Conservation (phyloP, 2,113 vertebrate species). For the Kryptolebias marmoratus region DNA sequence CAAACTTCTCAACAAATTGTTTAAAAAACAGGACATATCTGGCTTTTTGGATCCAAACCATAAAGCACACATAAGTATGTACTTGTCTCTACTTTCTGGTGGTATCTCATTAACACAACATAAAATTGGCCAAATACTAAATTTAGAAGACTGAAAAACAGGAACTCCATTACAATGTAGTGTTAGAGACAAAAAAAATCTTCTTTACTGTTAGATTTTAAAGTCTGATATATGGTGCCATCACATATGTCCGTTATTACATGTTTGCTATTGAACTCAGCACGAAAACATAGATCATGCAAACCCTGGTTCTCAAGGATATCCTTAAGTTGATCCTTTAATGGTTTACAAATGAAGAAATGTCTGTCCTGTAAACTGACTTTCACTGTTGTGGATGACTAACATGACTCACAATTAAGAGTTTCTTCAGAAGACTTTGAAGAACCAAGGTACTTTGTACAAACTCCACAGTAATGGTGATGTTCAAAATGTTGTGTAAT, state of each 20-base stretch:
- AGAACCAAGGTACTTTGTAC: constrained; percentile 8
- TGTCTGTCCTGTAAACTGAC: constrained; percentile 10
- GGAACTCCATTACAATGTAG: constrained; percentile 30
- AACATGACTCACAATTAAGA: background rate
- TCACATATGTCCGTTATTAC: constrained; percentile 5
- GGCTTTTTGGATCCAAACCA: constrained; percentile 34
- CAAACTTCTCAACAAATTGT: constrained; percentile 28
- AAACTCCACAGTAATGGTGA: constrained; percentile 10
- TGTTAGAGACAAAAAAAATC: constrained; percentile 21
- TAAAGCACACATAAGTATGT: constrained; percentile 23
- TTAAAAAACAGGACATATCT: constrained; percentile 20
- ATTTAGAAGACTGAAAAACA: constrained; percentile 32
- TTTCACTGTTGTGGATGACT: constrained; percentile 8
- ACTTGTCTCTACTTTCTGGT: constrained; percentile 22
- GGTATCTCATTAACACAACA: constrained; percentile 15
- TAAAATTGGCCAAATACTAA: constrained; percentile 33
- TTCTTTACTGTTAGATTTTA: constrained; percentile 13
- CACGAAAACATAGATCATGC: constrained; percentile 3
- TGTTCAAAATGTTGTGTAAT: background rate
- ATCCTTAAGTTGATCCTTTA: constrained; percentile 26
- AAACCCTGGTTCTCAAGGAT: constrained; percentile 21
- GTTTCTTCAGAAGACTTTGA: constrained; percentile 8
- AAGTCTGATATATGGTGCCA: constrained; percentile 7
- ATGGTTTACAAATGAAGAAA: constrained; percentile 2
- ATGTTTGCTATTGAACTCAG: background rate